A percentile compares a stretch with the other conserved stretches of the same genome.
These are phyloP conservation scores for Caenorhabditis afra DNA, from an alignment of 2,888 invertebrate genomes.

Conservation along the genomic window DNA sequence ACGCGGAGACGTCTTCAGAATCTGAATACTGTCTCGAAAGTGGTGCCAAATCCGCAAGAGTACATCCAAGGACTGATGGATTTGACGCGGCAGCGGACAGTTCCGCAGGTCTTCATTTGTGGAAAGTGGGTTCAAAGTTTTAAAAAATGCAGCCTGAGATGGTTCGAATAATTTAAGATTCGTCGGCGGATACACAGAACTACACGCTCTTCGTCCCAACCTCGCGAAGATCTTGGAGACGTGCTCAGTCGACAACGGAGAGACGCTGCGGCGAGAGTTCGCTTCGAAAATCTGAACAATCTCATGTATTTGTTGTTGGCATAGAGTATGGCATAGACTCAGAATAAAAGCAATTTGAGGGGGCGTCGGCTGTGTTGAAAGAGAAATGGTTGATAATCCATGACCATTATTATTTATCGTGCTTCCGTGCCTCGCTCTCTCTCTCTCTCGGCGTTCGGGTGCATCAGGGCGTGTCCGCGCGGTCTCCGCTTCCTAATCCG, in stretches of 20 bases:
- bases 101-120: conserved; percentile 79
- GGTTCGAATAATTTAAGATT: no score
- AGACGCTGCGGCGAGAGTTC: conserved; percentile 53
- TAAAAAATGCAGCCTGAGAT: background rate
- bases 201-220: conserved; percentile 60
- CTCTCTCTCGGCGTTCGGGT: conserved; percentile 30
- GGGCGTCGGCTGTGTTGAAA: background rate
- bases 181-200: conserved; percentile 67
- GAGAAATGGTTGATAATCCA: conserved; percentile 44
- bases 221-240: conserved; percentile 58
- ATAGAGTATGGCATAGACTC: background rate
- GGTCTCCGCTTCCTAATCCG: conserved; percentile 49
- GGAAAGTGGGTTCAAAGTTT: conserved; percentile 61
- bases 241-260: conserved; percentile 61
- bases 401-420: conserved; percentile 43
- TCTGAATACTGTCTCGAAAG: conserved; percentile 57
- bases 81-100: conserved; percentile 69
- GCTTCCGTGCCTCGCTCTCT: background rate
- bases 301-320: background rate
- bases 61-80: conserved; percentile 64
- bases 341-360: conserved; percentile 23
- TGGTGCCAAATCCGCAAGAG: conserved; percentile 51
- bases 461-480: conserved; percentile 45
- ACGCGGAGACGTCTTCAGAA: conserved; percentile 50
- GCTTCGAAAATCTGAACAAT: conserved; percentile 40